Percentiles rank a stretch among this genome's conserved stretches.
Evolutionary conservation across 2,113 vertebrate genomes (phyloP).

Genomic region (Miniopterus natalensis): DNA sequence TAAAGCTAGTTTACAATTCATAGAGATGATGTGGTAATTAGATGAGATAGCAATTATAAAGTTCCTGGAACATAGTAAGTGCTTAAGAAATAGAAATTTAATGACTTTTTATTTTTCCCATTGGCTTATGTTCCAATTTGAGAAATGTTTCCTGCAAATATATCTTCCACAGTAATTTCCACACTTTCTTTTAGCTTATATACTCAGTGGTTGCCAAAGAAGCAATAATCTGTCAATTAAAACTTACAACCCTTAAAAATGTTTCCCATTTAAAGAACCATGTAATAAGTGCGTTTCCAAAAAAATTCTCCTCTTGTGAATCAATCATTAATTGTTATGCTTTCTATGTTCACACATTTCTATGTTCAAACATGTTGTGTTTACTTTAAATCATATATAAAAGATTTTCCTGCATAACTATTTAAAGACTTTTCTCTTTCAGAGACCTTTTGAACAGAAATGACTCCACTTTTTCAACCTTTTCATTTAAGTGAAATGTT

Average conservation of each 20-base stretch:
- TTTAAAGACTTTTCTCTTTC: conserved; percentile 59
- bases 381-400: conserved; percentile 63
- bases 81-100: conserved; percentile 54
- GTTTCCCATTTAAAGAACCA: conserved; percentile 6
- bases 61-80: conserved; percentile 4
- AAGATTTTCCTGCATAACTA: conserved; percentile 47
- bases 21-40: conserved; percentile 23
- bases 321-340: conserved; percentile 47
- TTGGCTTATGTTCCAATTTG: not conserved
- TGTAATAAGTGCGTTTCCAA: not conserved
- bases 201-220: conserved; percentile 4
- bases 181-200: not conserved
- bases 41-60: conserved; percentile 7
- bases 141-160: not conserved
- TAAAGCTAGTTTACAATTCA: not conserved
- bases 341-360: conserved; percentile 46
- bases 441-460: conserved; percentile 63
- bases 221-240: conserved; percentile 34
- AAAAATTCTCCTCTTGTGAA: conserved; percentile 25
- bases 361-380: not conserved
- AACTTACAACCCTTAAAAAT: conserved; percentile 3
- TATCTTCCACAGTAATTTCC: conserved; percentile 10
- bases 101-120: not conserved
- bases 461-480: conserved; percentile 60
- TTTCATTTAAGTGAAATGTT: conserved; percentile 71